Base-by-base conservation (phyloP, 1,140 invertebrate species). In the Lasioglossum baleicum region DNA sequence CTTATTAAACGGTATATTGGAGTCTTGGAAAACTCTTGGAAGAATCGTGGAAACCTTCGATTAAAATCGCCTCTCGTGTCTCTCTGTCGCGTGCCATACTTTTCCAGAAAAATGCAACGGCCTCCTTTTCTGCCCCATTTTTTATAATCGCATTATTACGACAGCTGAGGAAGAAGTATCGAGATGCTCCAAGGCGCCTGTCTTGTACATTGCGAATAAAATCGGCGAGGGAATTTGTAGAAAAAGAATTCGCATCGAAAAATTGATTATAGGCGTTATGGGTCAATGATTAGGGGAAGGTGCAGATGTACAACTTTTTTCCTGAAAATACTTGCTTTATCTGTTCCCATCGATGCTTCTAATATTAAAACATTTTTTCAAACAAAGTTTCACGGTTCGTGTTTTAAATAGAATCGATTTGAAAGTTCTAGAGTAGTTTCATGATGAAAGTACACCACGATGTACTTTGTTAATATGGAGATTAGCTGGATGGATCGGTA, bases 121-220 rank as follows among this genome's bases (percentile, higher is more conserved):
- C 8, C 11, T 26, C 51, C 56, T 48, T 22, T 10, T 2, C 48
- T 7, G 58, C 8, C 44, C 44, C 63, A 64, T 77, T 77, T 77
- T 64, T 71, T 51, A 71, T 63, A 72, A 78, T 71, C 68, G 67
- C 26, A 63, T 77, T 77, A 78, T 7, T 10, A 17, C 17, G 13
- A 44, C 7, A 6, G 58, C 15, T 44, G 44, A 5, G 60, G 31
- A 53, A 31, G 48, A 61, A 64, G 48, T 60, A 26, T 15, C 31
- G 42, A 44, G 44, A 64, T 64, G 64, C 22, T 58, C 11, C 31
- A 48, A 22, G 26, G 53, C 60, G 68, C 15, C 48, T 58, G 5
- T 68, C 53, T 48, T 8, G 0, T 3, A 7, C 1, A 53, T 15
- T 4, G 17, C 5, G 26, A 26, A 26, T 26, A 26, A 53, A 53